Evolutionary conservation across 23 tunicate genomes (phyloP).

Genomic region (Ascidia mentula): DNA sequence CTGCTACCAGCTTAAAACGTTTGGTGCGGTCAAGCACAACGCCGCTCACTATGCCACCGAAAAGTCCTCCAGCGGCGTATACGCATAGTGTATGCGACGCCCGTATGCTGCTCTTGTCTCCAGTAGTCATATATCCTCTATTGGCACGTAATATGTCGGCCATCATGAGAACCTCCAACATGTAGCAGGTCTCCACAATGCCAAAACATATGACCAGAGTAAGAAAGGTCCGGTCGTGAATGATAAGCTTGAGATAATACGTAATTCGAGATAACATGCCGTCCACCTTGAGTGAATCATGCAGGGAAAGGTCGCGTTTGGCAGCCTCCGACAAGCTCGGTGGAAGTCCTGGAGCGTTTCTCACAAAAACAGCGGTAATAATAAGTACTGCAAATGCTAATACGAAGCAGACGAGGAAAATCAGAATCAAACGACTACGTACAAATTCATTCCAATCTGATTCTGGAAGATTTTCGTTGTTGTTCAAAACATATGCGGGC

Average conservation of each 20-base stretch:
- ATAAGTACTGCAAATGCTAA: not conserved
- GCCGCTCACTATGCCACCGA: constrained; percentile 40
- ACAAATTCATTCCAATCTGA: constrained; percentile 7
- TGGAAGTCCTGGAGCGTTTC: constrained; percentile 23
- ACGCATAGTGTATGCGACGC: constrained; percentile 18
- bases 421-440: not conserved
- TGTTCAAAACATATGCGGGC: constrained; percentile 30
- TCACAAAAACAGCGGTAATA: not conserved
- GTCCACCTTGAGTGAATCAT: not conserved
- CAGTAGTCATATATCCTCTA: not conserved
- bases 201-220: constrained; percentile 38
- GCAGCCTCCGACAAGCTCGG: constrained; percentile 44
- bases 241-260: constrained; percentile 23
- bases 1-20: constrained; percentile 27
- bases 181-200: constrained; percentile 44
- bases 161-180: constrained; percentile 45
- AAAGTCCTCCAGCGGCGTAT: constrained; percentile 33
- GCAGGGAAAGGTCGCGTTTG: not conserved
- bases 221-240: constrained; percentile 26
- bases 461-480: constrained; percentile 22
- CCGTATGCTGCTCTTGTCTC: constrained; percentile 11
- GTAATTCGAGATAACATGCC: not conserved
- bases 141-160: constrained; percentile 31
- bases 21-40: constrained; percentile 35
- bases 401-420: constrained; percentile 17